Evolutionary conservation across 2,113 vertebrate genomes (phyloP), one percentile per base, ranked within the genome.

Genomic region (Vireo altiloquus): DNA sequence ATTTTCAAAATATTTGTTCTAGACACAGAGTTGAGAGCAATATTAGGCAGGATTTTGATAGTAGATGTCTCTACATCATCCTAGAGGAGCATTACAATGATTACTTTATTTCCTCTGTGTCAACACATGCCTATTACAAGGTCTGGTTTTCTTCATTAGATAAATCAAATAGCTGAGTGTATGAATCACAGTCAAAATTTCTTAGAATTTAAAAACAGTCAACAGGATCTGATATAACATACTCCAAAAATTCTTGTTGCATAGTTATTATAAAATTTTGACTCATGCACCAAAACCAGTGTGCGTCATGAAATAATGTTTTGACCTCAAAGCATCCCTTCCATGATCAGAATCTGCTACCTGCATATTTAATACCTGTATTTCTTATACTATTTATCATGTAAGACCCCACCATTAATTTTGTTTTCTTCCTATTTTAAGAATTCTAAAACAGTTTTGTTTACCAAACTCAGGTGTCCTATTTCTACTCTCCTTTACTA

Each of bases 1-100:
- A 77, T 81, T 89, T 80, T 90, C 66, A 78, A 93, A 94, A 78
- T 78, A 86, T 33, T 93, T 85, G 18, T 81, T 94, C 35, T 76
- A 57, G 37, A 68, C 35, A 82, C 1, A 31, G 22, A 54, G 4
- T 31, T 69, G 24, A 77, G 71, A 82, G 23, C 20, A 71, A 53
- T 59, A 85, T 79, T 35, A 65, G 57, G 31, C 12, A 78, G 6
- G 11, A 88, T 90, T 85, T 93, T 90, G 39, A 44, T 80, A 77
- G 42, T 49, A 80, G 16, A 33, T 56, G 35, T 78, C 42, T 90
- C 39, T 59, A 14, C 35, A 75, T 31, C 56, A 50, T 71, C 18
- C 52, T 65, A 50, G 31, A 63, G 84, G 17, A 63, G 4, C 20
- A 64, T n/a, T 57, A 31, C 15, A 63, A 47, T 52, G 71, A 50